These are phyloP conservation scores for Neosalanx taihuensis DNA, from an alignment of 2,797 vertebrate species.

Conservation along the genomic window DNA sequence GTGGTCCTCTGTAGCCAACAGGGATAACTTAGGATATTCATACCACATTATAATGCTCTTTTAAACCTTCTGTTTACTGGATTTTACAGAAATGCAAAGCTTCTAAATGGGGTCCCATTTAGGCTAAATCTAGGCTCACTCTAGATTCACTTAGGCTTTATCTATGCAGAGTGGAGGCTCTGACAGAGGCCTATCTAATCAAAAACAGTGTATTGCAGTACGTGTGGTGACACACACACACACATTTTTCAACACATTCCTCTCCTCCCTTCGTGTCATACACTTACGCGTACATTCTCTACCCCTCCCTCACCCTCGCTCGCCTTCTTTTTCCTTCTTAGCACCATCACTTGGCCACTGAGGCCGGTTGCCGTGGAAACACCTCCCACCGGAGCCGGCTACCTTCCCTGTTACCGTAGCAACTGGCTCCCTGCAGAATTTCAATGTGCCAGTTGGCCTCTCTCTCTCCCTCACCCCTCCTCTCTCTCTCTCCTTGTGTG, in stretches of 20 bases:
- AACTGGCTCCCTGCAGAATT: constrained; percentile 79
- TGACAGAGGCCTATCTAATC: constrained; percentile 23
- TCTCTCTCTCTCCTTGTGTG: constrained; percentile 31
- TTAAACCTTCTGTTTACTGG: neutral
- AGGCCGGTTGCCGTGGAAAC: constrained; percentile 77
- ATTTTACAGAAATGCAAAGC: neutral
- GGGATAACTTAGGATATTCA: neutral
- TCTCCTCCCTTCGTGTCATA: constrained; percentile 20
- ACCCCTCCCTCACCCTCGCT: constrained; percentile 20
- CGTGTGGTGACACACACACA: constrained; percentile 23
- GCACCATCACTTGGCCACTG: constrained; percentile 74
- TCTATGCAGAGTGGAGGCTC: constrained; percentile 13
- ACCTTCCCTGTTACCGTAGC: constrained; percentile 79
- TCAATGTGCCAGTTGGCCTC: constrained; percentile 63
- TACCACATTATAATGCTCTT: neutral
- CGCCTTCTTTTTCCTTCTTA: constrained; percentile 56
- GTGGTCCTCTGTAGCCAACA: constrained; percentile 4
- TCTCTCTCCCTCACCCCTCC: constrained; percentile 31
- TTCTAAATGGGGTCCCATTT: constrained; percentile 39
- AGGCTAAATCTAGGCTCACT: constrained; percentile 36
- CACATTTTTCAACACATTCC: constrained; percentile 37
- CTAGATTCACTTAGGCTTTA: constrained; percentile 30
- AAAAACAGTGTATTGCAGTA: constrained; percentile 12
- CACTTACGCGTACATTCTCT: constrained; percentile 34
- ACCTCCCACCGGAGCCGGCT: constrained; percentile 77